A percentile compares a stretch with the other conserved stretches of the same genome.
Evolutionary conservation across 2,888 invertebrate species (phyloP).

Genomic region (Sylvicola cinctus): DNA sequence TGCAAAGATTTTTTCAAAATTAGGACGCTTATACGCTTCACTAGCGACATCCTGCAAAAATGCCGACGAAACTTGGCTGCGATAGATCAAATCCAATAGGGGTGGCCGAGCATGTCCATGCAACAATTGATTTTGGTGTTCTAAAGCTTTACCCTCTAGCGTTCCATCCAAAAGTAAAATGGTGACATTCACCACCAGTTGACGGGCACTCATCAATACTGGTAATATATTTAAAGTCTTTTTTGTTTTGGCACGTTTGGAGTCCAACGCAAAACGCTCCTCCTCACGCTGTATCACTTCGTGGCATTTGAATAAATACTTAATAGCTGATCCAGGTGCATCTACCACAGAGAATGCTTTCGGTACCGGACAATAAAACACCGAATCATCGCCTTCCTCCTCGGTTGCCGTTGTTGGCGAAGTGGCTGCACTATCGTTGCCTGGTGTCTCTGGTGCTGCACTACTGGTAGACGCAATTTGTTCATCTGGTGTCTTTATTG

Average conservation of each 20-base stretch:
- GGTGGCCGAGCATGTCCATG: slow-evolving; percentile 20
- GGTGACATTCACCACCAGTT: background rate
- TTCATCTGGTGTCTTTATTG: no score
- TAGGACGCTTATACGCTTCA: slow-evolving; percentile 25
- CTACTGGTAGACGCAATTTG: no score
- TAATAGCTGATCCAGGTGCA: slow-evolving; percentile 17
- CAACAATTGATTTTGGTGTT: no score
- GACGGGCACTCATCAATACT: background rate
- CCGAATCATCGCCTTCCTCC: background rate
- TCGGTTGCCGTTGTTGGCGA: slow-evolving; percentile 6
- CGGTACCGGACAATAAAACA: slow-evolving; percentile 10
- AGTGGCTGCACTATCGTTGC: no score
- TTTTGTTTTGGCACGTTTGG: slow-evolving; percentile 26
- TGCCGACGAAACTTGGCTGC: slow-evolving; percentile 36
- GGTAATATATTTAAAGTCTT: slow-evolving; percentile 14
- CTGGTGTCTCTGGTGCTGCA: no score
- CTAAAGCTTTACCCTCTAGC: no score
- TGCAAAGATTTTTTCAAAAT: slow-evolving; percentile 28
- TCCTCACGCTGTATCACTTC: slow-evolving; percentile 14
- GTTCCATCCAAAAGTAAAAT: no score
- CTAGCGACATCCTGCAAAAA: slow-evolving; percentile 37
- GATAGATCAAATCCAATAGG: slow-evolving; percentile 35
- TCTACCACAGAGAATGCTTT: slow-evolving; percentile 10
- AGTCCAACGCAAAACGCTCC: slow-evolving; percentile 7
- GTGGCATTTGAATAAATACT: slow-evolving; percentile 19